Evolutionary conservation across 2,113 vertebrate species (phyloP).

Genomic region (Labeo catla): DNA sequence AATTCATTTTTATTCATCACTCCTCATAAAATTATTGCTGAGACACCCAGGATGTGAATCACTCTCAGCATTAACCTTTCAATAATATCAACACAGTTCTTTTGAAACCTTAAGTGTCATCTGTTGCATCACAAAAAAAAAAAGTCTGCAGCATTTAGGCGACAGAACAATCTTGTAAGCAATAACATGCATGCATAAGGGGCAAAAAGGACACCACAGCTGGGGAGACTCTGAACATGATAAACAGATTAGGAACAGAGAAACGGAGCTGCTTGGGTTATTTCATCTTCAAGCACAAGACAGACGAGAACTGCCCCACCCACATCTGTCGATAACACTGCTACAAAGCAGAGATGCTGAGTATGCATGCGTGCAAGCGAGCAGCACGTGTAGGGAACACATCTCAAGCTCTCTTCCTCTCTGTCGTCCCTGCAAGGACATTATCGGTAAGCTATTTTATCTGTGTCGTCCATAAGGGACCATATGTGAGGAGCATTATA

Average conservation of each 20-base stretch:
- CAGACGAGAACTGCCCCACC: slow-evolving; percentile 7
- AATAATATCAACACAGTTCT: not conserved
- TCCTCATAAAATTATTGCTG: not conserved
- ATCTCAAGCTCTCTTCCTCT: slow-evolving; percentile 8
- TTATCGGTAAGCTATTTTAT: not conserved
- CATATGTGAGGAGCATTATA: slow-evolving; percentile 55
- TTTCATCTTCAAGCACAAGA: slow-evolving; percentile 1
- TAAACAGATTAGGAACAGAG: slow-evolving; percentile 41
- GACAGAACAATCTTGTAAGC: not conserved
- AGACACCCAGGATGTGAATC: not conserved
- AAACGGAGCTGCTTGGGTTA: not conserved
- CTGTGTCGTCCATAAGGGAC: not conserved
- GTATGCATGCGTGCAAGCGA: slow-evolving; percentile 32
- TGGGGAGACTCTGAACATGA: slow-evolving; percentile 15
- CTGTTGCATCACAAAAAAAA: not conserved
- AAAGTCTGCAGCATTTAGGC: not conserved
- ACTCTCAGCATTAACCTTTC: slow-evolving; percentile 5
- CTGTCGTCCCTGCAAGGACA: slow-evolving; percentile 40
- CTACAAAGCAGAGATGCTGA: slow-evolving; percentile 32
- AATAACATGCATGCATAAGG: not conserved
- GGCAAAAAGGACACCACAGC: not conserved
- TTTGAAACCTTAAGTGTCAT: not conserved
- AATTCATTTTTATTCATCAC: not conserved
- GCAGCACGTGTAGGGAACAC: slow-evolving; percentile 27
- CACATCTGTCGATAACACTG: slow-evolving; percentile 51